Evolutionary conservation across 1,140 invertebrate species (phyloP).

Genomic region (Pogonomyrmex barbatus): DNA sequence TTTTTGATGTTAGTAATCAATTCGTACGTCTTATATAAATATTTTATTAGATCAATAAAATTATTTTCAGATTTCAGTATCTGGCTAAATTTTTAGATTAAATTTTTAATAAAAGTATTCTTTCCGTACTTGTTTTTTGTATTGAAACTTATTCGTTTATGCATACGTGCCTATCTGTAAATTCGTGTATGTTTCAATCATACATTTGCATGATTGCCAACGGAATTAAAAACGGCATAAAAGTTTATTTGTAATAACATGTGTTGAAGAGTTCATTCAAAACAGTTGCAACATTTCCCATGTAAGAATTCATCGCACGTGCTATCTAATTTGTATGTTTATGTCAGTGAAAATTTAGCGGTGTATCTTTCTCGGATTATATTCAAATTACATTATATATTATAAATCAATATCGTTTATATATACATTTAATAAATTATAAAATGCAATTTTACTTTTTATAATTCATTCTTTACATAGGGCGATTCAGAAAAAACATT

Average conservation of each 20-base stretch:
- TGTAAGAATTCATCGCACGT: slow-evolving; percentile 5
- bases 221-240: not conserved
- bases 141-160: not conserved
- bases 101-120: too few relatives aligned
- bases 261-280: not conserved
- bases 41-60: too few relatives aligned
- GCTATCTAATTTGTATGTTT: slow-evolving; percentile 1
- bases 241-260: slow-evolving; percentile 15
- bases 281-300: not conserved
- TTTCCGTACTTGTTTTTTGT: too few relatives aligned
- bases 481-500: too few relatives aligned
- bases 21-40: too few relatives aligned
- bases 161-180: not conserved
- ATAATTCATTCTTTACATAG: not conserved
- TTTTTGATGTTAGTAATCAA: too few relatives aligned
- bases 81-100: too few relatives aligned
- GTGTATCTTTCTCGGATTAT: not conserved
- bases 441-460: slow-evolving; percentile 13
- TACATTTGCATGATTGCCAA: slow-evolving; percentile 38
- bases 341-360: slow-evolving; percentile 29
- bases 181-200: not conserved
- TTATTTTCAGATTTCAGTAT: too few relatives aligned
- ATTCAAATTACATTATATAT: slow-evolving; percentile 13
- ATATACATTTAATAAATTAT: slow-evolving; percentile 29
- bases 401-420: slow-evolving; percentile 9